phyloP scores from a whole-genome alignment of 2,888 invertebrate species.

The Graphium colonna region DNA sequence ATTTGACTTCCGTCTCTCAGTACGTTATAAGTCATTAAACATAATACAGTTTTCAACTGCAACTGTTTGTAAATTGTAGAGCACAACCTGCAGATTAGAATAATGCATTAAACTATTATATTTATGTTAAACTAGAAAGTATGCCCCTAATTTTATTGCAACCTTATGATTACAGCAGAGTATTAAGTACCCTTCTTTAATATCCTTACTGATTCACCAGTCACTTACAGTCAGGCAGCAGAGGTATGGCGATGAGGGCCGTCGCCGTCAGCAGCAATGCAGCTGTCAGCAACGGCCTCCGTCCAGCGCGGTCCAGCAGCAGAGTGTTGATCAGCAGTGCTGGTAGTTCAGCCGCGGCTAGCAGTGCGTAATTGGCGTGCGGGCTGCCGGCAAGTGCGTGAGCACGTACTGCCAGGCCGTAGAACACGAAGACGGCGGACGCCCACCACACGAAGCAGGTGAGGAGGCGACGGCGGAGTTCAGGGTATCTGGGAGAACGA shows the following conservation, averaged over 20 bases:
- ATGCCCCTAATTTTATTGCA: too few relatives aligned
- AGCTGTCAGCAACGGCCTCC: slow-evolving; percentile 61
- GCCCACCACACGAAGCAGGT: slow-evolving; percentile 71
- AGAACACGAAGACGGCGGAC: slow-evolving; percentile 70
- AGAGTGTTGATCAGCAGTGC: slow-evolving; percentile 62
- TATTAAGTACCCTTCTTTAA: too few relatives aligned
- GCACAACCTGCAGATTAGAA: too few relatives aligned
- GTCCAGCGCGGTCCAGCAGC: slow-evolving; percentile 62
- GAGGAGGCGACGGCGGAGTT: slow-evolving; percentile 56
- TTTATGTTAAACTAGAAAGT: too few relatives aligned
- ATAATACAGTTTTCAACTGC: too few relatives aligned
- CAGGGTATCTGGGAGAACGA: slow-evolving; percentile 51
- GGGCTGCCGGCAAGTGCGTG: slow-evolving; percentile 57
- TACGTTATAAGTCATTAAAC: too few relatives aligned
- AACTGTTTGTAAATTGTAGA: too few relatives aligned
- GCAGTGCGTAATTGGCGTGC: slow-evolving; percentile 62
- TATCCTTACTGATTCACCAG: too few relatives aligned
- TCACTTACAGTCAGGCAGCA: slow-evolving; percentile 49
- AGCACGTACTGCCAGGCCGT: slow-evolving; percentile 67
- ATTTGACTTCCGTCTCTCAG: too few relatives aligned
- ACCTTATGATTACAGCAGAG: too few relatives aligned
- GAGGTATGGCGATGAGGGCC: slow-evolving; percentile 54
- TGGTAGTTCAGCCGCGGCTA: slow-evolving; percentile 64
- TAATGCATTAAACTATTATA: too few relatives aligned
- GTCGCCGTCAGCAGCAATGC: slow-evolving; percentile 59